Evolutionary conservation across 2,113 vertebrate species (phyloP), one percentile per base, ranked within the genome.

Genomic region (Nibea albiflora): DNA sequence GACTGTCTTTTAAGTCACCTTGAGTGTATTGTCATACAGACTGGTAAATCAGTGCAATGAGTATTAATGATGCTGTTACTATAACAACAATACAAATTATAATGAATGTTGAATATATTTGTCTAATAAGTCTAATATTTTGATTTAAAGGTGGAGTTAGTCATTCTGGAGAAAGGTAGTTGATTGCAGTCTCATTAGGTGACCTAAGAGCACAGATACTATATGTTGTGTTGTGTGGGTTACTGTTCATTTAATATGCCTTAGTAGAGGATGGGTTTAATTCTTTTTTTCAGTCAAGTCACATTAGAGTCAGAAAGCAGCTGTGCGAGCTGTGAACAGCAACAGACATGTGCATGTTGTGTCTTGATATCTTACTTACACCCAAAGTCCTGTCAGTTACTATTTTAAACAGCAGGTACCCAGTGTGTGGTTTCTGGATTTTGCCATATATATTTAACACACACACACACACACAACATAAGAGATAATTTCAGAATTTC

Each of bases 381-480:
- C 47, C 17, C 20, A 49, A 60, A 22, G 28, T 11, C 3, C 2
- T 2, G 47, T 56, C 20, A 56, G 61, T 57, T 22, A 63, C 31
- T 57, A 50, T 73, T 67, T 66, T 46, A 44, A 73, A 28, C 67
- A 87, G 44, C 72, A 52, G 71, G 76, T 67, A 14, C 39, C 62
- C 47, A 62, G 67, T 81, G 20, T 80, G 66, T 62, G 10, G 3
- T 62, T 56, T 82, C 75, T 69, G n/a, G 58, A 74, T 78, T 28
- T 66, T 1, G 12, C 28, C 17, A 57, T 16, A 66, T 56, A 69
- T 50, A 52, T 52, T 15, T 10, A 44, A 50, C 50, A 46, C 35
- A 20, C 20, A 31, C 72, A 46, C 35, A 20, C 20, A 44, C 73
- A 26, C 52, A 28, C 35, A 35, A 35, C 8, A 35, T 8, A 31